A percentile compares a stretch with the other conserved stretches of the same genome.
phyloP scores from a whole-genome alignment of 2,888 invertebrate genomes.

The Acanthoscelides obtectus region DNA sequence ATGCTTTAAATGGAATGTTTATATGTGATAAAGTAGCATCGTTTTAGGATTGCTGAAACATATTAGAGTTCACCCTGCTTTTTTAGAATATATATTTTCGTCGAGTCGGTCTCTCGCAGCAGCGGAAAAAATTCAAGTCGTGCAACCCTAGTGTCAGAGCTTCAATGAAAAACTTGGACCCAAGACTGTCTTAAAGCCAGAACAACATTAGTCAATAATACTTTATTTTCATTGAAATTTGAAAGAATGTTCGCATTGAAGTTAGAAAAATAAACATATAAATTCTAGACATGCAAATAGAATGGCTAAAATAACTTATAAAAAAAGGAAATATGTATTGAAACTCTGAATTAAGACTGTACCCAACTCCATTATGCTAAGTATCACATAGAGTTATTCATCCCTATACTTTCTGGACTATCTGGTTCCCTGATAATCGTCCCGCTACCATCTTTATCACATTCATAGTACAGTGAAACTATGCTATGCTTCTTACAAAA shows the following conservation, averaged over 20 bases:
- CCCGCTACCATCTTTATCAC: conserved; percentile 17
- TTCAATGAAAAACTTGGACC: no score
- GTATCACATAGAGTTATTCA: neutral
- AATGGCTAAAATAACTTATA: no score
- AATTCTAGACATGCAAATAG: no score
- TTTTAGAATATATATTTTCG: neutral
- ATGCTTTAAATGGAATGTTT: neutral
- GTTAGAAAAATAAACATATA: no score
- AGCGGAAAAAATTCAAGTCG: neutral
- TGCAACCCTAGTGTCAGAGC: no score
- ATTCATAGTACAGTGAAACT: conserved; percentile 59
- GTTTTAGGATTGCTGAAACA: neutral
- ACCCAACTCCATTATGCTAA: neutral
- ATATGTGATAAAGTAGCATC: neutral
- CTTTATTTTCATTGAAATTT: no score
- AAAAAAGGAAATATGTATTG: no score
- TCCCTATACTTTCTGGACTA: neutral
- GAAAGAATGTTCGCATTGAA: no score
- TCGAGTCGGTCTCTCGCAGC: neutral
- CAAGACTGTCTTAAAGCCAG: no score
- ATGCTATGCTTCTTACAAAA: conserved; percentile 76
- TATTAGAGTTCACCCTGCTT: neutral
- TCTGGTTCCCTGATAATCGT: neutral
- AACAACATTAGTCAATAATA: no score
- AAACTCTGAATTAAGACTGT: neutral